Evolutionary conservation across 2,888 invertebrate species (phyloP).

Genomic region (Labia minor): DNA sequence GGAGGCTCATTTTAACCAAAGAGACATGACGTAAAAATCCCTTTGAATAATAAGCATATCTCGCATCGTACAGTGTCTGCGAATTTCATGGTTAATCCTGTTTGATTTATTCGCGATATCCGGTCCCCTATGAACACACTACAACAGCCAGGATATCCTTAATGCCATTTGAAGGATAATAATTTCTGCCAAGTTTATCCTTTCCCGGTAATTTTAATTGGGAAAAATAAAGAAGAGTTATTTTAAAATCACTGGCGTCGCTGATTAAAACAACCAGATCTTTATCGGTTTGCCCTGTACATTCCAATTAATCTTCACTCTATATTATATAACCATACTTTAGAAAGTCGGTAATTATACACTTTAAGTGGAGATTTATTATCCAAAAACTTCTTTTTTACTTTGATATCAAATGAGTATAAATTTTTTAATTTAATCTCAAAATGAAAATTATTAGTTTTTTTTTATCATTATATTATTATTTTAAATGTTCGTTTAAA

Average conservation of each 20-base stretch:
- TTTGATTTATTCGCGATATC: conserved; percentile 13
- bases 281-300: conserved; percentile 3
- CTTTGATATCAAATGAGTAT: background rate
- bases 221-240: background rate
- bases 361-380: background rate
- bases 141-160: conserved; percentile 13
- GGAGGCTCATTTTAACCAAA: conserved; percentile 20
- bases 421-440: conserved; percentile 8
- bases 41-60: conserved; percentile 21
- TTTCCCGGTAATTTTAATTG: conserved; percentile 1
- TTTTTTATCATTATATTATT: too few relatives aligned
- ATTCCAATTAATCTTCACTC: conserved; percentile 2
- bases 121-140: background rate
- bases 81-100: conserved; percentile 7
- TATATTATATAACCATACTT: background rate
- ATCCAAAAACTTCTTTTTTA: background rate
- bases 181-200: conserved; percentile 13
- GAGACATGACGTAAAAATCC: conserved; percentile 4
- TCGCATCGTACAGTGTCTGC: conserved; percentile 13
- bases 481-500: conserved; percentile 16
- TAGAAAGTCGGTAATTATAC: conserved; percentile 1
- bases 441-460: background rate
- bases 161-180: conserved; percentile 13
- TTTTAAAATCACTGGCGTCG: background rate
- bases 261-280: conserved; percentile 7